Evolutionary conservation across 2,113 vertebrate species (phyloP), one percentile per base, ranked within the genome.

Genomic region (Casuarius casuarius): DNA sequence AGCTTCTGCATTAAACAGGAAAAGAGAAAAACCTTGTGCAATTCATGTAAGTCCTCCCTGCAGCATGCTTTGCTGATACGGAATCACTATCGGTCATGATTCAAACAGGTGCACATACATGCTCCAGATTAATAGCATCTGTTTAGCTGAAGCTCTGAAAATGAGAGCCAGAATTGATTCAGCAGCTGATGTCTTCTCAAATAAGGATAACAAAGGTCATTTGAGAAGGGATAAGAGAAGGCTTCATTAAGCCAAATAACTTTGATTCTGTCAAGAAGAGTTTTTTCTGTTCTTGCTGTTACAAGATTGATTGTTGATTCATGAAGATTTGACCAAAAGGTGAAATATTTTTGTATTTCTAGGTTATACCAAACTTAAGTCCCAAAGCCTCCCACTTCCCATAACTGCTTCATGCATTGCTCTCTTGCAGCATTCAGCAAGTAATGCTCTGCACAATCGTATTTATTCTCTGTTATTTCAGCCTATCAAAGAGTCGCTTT

Each of bases 21-120:
- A 68, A 92, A 91, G 33, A 20, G 40, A 87, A 35, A 35, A 67
- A 61, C 29, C 31, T 40, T 26, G 48, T 9, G 40, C 38, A 42
- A 23, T 23, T 46, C 71, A 44, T 9, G 23, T 2, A 23, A 0
- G 0, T 75, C 66, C 33, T 84, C 61, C 79, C 25, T 0, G 1
- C 29, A 26, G 76, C 0, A 0, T 14, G 52, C 38, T 72, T 48
- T 79, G 77, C 82, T 82, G 87, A 68, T 58, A 42, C 0, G 48
- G 78, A 87, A 91, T 65, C 35, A 23, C 8, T 0, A 61, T 76
- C 58, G 62, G 31, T 76, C 81, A 52, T 6, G 20, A 62, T 19
- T 49, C 87, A 62, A 91, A 72, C 61, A 94, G 81, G 48, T 65
- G 62, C 40, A 54, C 2, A 7, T 22, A 33, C 42, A 26, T 5